Base-by-base conservation (phyloP, 2,888 invertebrate species). In the Eutolmus rufibarbis region DNA sequence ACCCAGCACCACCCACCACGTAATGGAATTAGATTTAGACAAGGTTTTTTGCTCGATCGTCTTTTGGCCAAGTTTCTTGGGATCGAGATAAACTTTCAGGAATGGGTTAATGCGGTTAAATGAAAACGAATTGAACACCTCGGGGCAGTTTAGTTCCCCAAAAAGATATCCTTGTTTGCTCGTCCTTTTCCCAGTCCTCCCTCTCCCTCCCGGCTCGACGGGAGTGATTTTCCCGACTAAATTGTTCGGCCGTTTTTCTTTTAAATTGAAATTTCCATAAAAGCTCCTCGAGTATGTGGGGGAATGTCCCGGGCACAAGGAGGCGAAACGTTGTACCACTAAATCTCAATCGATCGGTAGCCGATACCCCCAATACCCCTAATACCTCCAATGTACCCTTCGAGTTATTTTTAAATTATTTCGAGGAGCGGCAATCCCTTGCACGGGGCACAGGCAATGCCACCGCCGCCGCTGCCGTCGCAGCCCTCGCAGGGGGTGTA, bases 51-150 rank as follows among this genome's bases (percentile, higher is more conserved):
- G 74, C 84, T 66, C 66, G 57, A 84, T 57, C 74, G 40, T 74
- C 66, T 74, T 84, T 84, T 74, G 84, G 74, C 84, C 84, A 84
- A 40, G 84, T 84, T 84, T 40, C 74, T 84, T 84, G 84, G 84
- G 84, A 84, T 84, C 84, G 66, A 66, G 84, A 66, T 84, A 74
- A 74, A 77, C 51, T 66, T 86, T 86, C 51, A 19, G 74, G 74
- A 86, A 56, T 86, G 51, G 76, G 87, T 89, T 89, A 89, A 89
- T 89, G 89, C 89, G 89, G 89, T 89, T 89, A 89, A 89, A 89
- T 89, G 87, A 89, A 89, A 89, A 89, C 88, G 87, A 89, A 88
- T 89, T 88, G 89, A 89, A 89, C 88, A 89, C 89, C 89, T 89
- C 87, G 87, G 78, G 79, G 86, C 86, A 86, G 84, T 84, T 84